Base-by-base conservation (phyloP, 2,888 invertebrate genomes). In the Xestia c-nigrum region DNA sequence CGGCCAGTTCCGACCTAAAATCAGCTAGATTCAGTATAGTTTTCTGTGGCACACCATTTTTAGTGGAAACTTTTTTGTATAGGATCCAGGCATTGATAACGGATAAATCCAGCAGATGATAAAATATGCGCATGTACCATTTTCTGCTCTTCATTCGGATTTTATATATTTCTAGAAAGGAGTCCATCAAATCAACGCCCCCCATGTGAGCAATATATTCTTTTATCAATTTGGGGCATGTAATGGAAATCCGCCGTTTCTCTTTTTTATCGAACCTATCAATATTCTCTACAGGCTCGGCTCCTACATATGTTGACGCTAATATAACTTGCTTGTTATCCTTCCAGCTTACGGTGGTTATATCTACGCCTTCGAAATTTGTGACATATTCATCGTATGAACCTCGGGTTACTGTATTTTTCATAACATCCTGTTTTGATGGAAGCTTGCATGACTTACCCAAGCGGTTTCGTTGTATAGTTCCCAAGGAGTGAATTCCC, bases 91-190 rank as follows among this genome's bases (percentile, higher is more conserved):
- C 12, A 73, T 83, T 83, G 24, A 85, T 84, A 21, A 82, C 66
- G 2, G 78, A 24, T 19, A n/a, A n/a, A n/a, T n/a, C n/a, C n/a
- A n/a, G n/a, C n/a, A n/a, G n/a, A n/a, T n/a, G n/a, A n/a, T n/a
- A 83, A 57, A 75, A 43, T 43, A 43, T 43, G 19, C 84, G 14
- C 67, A 83, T 73, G 66, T 82, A 79, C 84, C 85, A 86, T 46
- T 85, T 85, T 74, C 78, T 78, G 46, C 79, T 81, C 40, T 85
- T 86, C 63, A 84, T 80, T 64, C 76, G 69, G 6, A 87, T 84
- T 57, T 46, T 74, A 43, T 87, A 81, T 69, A 85, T 69, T 40
- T 81, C 81, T 61, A 81, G 38, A 74, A 72, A 78, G 61, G 68
- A 78, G 19, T 85, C 80, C 81, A 83, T 76, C 10, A 75, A 43